phyloP scores from a whole-genome alignment of 2,113 vertebrate genomes.

The Bungarus multicinctus region DNA sequence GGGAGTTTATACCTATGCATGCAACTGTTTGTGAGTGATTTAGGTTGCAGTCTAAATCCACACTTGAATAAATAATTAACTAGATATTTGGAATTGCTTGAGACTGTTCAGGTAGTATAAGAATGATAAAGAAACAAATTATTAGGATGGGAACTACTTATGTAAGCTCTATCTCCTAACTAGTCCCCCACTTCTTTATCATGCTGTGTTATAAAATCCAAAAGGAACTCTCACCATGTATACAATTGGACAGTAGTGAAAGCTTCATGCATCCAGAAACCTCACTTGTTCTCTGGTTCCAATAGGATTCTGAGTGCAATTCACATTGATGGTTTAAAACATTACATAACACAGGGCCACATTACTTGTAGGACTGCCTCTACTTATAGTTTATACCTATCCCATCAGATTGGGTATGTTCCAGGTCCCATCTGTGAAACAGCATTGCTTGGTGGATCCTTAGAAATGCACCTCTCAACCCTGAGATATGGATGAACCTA shows the following conservation, averaged over 20 bases:
- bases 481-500: not conserved
- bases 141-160: not conserved
- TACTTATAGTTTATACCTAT: not conserved
- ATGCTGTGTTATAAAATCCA: not conserved
- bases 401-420: not conserved
- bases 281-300: not conserved
- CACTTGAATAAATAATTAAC: not conserved
- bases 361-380: not conserved
- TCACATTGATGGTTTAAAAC: not conserved
- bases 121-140: not conserved
- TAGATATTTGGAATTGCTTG: not conserved
- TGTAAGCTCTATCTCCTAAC: not conserved
- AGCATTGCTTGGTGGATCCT: not conserved
- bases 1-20: not conserved
- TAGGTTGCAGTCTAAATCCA: not conserved
- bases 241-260: not conserved
- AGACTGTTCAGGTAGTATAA: not conserved
- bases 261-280: not conserved
- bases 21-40: not conserved
- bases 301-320: not conserved
- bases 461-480: not conserved
- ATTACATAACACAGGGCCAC: not conserved
- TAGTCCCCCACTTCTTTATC: not conserved
- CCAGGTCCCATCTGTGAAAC: not conserved
- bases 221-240: not conserved